Conservation (phyloP, 2,888 invertebrate species). For the Diarsia dahlii region DNA sequence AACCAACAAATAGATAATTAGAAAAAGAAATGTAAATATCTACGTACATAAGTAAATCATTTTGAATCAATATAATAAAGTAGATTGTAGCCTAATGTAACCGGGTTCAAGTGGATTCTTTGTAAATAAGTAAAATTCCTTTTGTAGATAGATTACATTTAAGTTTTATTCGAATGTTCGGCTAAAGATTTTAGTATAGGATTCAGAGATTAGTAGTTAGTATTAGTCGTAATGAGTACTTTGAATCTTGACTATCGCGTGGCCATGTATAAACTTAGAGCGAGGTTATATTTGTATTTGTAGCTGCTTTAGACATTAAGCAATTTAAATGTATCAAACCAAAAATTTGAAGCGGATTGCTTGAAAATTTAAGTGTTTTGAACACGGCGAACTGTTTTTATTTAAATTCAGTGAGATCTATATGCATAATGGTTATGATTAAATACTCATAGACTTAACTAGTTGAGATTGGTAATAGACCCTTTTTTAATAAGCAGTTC, state of each 20-base stretch:
- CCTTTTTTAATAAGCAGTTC: slow-evolving; percentile 63
- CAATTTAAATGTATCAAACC: slow-evolving; percentile 87
- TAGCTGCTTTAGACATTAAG: slow-evolving; percentile 81
- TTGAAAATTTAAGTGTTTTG: slow-evolving; percentile 90
- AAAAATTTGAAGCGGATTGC: slow-evolving; percentile 90
- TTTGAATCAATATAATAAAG: slow-evolving; percentile 56
- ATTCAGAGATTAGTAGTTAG: slow-evolving; percentile 73
- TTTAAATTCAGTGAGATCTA: slow-evolving; percentile 84
- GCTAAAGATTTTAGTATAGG: slow-evolving; percentile 71
- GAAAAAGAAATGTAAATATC: slow-evolving; percentile 76
- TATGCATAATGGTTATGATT: slow-evolving; percentile 82
- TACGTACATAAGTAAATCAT: slow-evolving; percentile 69
- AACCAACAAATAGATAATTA: slow-evolving; percentile 78
- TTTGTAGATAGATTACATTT: slow-evolving; percentile 80
- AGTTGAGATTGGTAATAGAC: slow-evolving; percentile 74
- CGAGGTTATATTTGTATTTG: slow-evolving; percentile 69
- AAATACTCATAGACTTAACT: slow-evolving; percentile 86
- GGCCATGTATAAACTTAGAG: slow-evolving; percentile 85
- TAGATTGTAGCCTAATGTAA: slow-evolving; percentile 38
- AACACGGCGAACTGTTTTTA: slow-evolving; percentile 83
- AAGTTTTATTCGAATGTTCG: slow-evolving; percentile 62
- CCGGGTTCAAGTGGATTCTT: slow-evolving; percentile 57
- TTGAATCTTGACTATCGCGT: slow-evolving; percentile 81
- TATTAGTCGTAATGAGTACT: slow-evolving; percentile 66
- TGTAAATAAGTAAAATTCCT: slow-evolving; percentile 79